Percentiles rank a stretch among this genome's conserved stretches.
Evolutionary conservation across 2,113 vertebrate species (phyloP).

Genomic region (Irena cyanogastra): DNA sequence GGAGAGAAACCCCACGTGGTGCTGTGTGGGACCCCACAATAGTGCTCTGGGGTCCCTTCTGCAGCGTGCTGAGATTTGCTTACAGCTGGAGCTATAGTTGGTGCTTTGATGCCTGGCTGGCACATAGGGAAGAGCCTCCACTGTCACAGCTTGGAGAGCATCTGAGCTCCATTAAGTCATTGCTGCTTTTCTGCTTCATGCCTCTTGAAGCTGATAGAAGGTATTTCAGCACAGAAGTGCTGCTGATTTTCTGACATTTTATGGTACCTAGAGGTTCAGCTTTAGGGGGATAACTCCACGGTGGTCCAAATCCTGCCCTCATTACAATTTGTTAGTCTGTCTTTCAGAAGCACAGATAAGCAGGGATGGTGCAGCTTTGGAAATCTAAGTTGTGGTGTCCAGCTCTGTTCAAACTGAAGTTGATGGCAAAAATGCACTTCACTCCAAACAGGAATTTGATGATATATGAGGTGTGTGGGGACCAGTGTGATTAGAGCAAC

Average conservation of each 20-base stretch:
- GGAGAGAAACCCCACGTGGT: too few relatives aligned
- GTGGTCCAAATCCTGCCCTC: not conserved
- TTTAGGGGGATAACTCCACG: not conserved
- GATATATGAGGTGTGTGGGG: not conserved
- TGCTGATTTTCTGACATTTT: not conserved
- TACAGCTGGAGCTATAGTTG: not conserved
- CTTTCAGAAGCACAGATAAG: not conserved
- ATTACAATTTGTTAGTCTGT: accelerated
- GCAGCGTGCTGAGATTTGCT: not conserved
- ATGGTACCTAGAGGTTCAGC: not conserved
- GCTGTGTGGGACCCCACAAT: not conserved
- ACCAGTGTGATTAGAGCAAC: not conserved
- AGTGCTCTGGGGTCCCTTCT: not conserved
- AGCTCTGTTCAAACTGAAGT: not conserved
- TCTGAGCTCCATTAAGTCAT: not conserved
- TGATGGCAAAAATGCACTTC: not conserved
- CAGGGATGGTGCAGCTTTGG: not conserved
- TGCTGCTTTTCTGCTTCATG: not conserved
- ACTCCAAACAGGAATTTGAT: not conserved
- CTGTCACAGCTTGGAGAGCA: not conserved
- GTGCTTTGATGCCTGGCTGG: not conserved
- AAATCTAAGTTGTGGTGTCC: not conserved
- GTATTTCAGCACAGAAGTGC: not conserved
- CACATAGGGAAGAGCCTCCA: not conserved
- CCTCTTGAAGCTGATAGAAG: not conserved